Percentiles rank a stretch among this genome's conserved stretches.
phyloP scores from a whole-genome alignment of 2,113 vertebrate species.

The Bubo scandiacus region DNA sequence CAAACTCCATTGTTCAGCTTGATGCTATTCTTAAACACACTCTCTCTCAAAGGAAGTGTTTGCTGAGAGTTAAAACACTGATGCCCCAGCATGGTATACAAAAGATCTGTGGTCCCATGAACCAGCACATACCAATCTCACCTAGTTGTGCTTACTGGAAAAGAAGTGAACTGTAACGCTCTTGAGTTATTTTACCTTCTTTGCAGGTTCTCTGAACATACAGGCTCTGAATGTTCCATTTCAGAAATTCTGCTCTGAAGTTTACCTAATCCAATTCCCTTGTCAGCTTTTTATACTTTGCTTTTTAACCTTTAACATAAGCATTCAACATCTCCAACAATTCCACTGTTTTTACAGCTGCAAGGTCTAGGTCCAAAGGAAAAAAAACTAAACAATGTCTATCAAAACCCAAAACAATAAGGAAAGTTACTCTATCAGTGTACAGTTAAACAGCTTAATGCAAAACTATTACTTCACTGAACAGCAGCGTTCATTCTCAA shows the following conservation, averaged over 20 bases:
- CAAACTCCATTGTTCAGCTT: background rate
- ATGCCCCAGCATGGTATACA: background rate
- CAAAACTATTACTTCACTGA: background rate
- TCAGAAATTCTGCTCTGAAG: background rate
- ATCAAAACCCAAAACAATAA: background rate
- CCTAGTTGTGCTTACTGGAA: background rate
- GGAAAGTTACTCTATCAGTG: background rate
- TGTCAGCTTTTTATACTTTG: slow-evolving; percentile 11
- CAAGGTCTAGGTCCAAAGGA: background rate
- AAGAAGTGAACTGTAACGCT: background rate
- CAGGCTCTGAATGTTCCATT: background rate
- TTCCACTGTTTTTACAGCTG: background rate
- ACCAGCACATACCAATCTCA: background rate
- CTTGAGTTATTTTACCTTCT: accelerated
- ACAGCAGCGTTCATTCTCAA: background rate
- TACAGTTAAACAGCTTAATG: background rate
- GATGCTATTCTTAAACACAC: background rate
- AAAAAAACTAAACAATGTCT: background rate
- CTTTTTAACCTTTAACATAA: background rate
- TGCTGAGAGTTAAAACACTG: background rate
- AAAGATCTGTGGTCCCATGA: background rate
- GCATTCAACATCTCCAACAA: background rate
- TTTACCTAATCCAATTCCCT: background rate
- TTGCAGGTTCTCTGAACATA: background rate
- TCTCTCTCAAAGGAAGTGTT: background rate